These are phyloP conservation scores for Lycopodina hypogea DNA, from an alignment of 37 sponge, comb jelly and placozoan species.

Conservation along the genomic window DNA sequence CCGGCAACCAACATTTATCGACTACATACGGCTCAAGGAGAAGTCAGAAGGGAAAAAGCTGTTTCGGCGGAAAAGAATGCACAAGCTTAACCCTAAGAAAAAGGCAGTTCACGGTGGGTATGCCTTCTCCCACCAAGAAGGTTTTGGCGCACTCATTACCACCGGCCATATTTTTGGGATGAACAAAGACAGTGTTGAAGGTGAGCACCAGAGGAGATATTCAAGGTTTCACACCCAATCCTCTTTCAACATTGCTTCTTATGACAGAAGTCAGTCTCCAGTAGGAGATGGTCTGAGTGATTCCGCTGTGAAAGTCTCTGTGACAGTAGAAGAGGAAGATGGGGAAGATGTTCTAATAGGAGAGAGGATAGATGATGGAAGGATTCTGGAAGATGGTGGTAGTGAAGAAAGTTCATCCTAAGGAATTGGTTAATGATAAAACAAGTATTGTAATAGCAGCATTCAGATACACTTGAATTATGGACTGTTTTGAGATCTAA, in stretches of 20 bases:
- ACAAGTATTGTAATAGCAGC: background rate
- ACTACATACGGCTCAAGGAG: slow-evolving; percentile 66
- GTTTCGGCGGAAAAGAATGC: background rate
- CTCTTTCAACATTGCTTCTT: background rate
- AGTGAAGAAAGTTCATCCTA: background rate
- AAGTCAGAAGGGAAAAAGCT: slow-evolving; percentile 22
- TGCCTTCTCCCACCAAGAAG: slow-evolving; percentile 79
- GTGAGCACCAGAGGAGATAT: slow-evolving; percentile 15
- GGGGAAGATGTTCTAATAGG: background rate
- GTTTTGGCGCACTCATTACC: slow-evolving; percentile 69
- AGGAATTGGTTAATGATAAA: background rate
- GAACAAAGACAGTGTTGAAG: slow-evolving; percentile 6
- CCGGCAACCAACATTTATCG: slow-evolving; percentile 60
- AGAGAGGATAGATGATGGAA: background rate
- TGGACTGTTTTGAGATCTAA: no score
- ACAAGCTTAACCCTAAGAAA: no score
- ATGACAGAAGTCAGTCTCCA: background rate
- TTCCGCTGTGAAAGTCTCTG: background rate
- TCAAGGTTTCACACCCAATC: background rate
- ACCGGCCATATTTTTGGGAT: slow-evolving; percentile 57
- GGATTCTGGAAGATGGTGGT: no score
- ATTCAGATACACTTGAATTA: no score
- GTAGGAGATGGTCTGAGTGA: background rate
- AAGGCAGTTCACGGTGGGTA: slow-evolving; percentile 52
- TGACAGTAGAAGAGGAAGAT: background rate